Base-by-base conservation (phyloP, 64 coral and sea anemone genomes). In the Montipora capricornis region DNA sequence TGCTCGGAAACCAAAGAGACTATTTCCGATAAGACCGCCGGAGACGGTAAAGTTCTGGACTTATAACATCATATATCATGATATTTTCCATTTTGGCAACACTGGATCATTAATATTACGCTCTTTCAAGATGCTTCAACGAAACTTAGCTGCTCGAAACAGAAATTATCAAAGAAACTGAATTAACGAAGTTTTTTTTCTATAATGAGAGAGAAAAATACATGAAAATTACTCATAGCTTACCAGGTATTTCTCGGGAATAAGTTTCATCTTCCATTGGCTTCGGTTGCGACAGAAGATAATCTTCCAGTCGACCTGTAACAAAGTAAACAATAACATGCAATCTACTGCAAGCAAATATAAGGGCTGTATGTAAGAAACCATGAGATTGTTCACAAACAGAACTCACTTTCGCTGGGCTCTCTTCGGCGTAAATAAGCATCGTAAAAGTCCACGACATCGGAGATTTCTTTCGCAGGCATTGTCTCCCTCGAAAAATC, bases 301-400 rank as follows among this genome's bases (percentile, higher is more conserved):
- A 47, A 5, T 86, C 47, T 19, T 71, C 82, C 14, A 73, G 47
- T 6, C 47, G 64, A 52, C 46, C 82, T 86, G 66, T 53, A 73
- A 73, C 68, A 69, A 71, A 86, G 8, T 73, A 86, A 86, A 86
- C 61, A 86, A 24, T 46, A 44, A 14, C 82, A 86, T 37, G 49
- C 20, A 68, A 73, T 45, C 9, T 79, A 79, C 58, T 4, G 19
- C 16, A 78, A 14, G 17, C 10, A 86, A 47, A 86, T 50, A 50
- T 46, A 20, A n/a, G 47, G 37, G 6, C 64, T 24, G 66, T 3
- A 73, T 20, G 46, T 2, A 14, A 22, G 46, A 51, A 48, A 44
- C 1, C 17, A 16, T 7, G 44, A 84, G 47, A 3, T 64, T 73
- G 1, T 68, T 73, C 76, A 13, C 4, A 5, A 46, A 8, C 8